Base-by-base conservation (phyloP, 1,140 invertebrate species). In the Plutomurus gul region DNA sequence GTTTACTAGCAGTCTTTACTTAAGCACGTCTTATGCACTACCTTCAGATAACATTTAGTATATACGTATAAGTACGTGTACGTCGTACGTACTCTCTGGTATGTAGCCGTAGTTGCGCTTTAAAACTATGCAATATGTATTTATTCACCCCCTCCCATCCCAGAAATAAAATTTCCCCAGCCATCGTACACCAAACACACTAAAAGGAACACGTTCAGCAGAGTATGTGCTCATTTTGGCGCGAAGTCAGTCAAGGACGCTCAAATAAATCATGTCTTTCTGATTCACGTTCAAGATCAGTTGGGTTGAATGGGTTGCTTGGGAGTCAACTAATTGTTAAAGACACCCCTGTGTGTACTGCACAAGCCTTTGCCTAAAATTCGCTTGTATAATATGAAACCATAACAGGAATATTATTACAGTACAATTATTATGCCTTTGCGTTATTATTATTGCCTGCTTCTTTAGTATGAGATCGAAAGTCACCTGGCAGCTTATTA, bases 161-260 rank as follows among this genome's bases (percentile, higher is more conserved):
- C 46, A 49, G 46, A 49, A 49, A 49, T 49, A 49, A 49, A 49
- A 43, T 43, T 13, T 10, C 39, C n/a, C 39, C 10, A n/a, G n/a
- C n/a, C n/a, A 13, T 43, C 39, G 11, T 13, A 13, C 39, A 10
- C 39, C 39, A 43, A 43, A 13, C 39, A 43, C 39, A 49, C 46
- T 20, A 37, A 13, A 70, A 8, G 18, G 20, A 20, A 56, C 11
- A 56, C 10, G 13, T 30, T 25, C 10, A 56, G 51, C 18, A 56
- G n/a, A n/a, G 20, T 56, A 47, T 60, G 47, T 76, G 47, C 30
- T 77, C 51, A 70, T 77, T 77, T 70, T 77, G 75, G 75, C 75
- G 75, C 75, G 75, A 77, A 77, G 75, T 77, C 75, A 77, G 75
- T 77, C 75, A 77, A 77, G 75, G 75, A 27, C 75, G 75, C 70